Evolutionary conservation across 2,797 vertebrate species (phyloP), one percentile per base, ranked within the genome.

Genomic region (Phataginus tetradactyla): DNA sequence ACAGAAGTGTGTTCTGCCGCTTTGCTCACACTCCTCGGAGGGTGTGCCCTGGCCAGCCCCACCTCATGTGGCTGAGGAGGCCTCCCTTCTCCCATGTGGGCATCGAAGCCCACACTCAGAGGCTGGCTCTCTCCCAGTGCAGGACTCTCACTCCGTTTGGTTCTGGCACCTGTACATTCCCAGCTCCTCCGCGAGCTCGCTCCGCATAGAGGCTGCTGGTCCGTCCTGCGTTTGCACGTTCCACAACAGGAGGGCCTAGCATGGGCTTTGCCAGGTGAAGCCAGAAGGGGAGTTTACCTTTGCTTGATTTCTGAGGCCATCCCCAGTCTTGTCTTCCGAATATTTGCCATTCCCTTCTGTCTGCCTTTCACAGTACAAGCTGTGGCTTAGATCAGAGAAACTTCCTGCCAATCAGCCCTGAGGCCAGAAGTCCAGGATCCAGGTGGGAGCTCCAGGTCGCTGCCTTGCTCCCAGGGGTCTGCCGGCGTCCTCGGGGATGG

Each of bases 191-290:
- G 3, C 2, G 66, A 32, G 42, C 42, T 3, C 66, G 3, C 53
- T 17, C 23, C 13, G 18, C 2, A 1, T 5, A 49, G 15, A 45
- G 59, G 14, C 7, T 61, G 32, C 15, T 17, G 13, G 45, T 74
- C 39, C 45, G 13, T 27, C 27, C 32, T 3, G 20, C 6, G 11
- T 39, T 51, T 53, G 29, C 78, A 74, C 1, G 45, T 32, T n/a
- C 53, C 7, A 53, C 0, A 5, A 32, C 27, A 18, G 66, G n/a
- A 6, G 77, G 37, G 13, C 7, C 78, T 2, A 6, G 53, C 21
- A 10, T 25, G 13, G 5, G 15, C 17, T 4, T 2, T 27, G 63
- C 9, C 1, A 5, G 13, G 42, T 2, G 20, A 61, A 0, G 4
- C 27, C 55, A 17, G n/a, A 11, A 4, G 7, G 7, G 29, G 34